Percentiles rank a stretch among this genome's conserved stretches.
phyloP scores from a whole-genome alignment of 2,888 invertebrate species.

The Synanthedon tipuliformis region DNA sequence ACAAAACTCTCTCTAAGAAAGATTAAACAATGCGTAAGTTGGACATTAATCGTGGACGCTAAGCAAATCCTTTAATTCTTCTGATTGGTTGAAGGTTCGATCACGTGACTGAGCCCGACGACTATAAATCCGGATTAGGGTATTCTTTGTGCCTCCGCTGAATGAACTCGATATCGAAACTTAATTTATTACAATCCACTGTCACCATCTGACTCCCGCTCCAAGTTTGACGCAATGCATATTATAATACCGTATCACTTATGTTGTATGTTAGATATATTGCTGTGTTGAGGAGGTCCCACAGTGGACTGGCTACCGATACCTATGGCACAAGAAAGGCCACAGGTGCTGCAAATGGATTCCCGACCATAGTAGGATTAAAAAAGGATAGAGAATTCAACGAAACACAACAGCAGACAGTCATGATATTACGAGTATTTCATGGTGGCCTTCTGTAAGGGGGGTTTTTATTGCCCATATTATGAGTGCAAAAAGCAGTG shows the following conservation, averaged over 20 bases:
- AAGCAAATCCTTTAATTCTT: conserved; percentile 46
- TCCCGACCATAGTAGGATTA: neutral
- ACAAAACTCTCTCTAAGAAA: neutral
- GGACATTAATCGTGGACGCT: conserved; percentile 26
- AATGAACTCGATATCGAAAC: conserved; percentile 16
- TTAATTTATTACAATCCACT: conserved; percentile 26
- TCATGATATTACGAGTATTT: no score
- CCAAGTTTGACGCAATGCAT: no score
- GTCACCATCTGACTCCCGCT: conserved; percentile 10
- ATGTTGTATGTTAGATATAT: no score
- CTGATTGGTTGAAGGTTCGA: conserved; percentile 23
- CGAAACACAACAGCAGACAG: no score
- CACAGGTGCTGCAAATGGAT: no score
- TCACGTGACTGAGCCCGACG: neutral
- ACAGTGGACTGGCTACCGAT: no score
- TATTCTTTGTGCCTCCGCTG: conserved; percentile 26
- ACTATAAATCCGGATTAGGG: conserved; percentile 47
- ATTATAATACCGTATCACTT: no score
- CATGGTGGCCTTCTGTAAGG: no score
- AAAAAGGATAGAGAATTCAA: neutral
- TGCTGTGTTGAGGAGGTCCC: no score
- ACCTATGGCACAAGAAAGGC: no score
- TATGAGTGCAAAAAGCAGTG: no score
- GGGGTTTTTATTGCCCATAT: no score
- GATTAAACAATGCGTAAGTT: conserved; percentile 9